Conservation (phyloP, 1,140 invertebrate species). For the Sitobion miscanthi region DNA sequence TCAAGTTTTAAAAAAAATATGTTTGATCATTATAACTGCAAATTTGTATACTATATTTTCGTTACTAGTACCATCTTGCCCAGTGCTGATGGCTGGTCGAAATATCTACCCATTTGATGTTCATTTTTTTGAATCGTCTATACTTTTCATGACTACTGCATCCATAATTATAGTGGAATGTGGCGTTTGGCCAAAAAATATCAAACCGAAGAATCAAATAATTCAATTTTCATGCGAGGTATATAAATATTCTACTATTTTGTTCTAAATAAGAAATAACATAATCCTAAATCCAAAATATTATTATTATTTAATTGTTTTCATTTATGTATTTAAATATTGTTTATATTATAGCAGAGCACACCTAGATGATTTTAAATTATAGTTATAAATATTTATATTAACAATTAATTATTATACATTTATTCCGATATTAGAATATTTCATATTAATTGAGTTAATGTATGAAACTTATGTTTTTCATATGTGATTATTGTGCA, state of each 20-base stretch:
- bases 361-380: not conserved
- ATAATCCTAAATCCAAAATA: not conserved
- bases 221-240: not conserved
- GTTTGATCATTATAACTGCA: not conserved
- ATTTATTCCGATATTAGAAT: no score
- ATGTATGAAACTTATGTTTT: no score
- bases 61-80: not conserved
- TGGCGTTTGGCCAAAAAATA: not conserved
- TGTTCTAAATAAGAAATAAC: no score
- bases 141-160: constrained; percentile 37
- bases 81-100: not conserved
- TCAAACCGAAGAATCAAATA: not conserved
- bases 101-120: constrained; percentile 27
- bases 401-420: not conserved
- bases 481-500: not conserved
- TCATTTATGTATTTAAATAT: not conserved
- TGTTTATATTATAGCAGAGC: not conserved
- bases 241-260: not conserved
- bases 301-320: not conserved
- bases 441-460: not conserved
- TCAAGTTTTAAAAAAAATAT: not conserved
- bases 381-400: not conserved
- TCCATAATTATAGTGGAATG: not conserved
- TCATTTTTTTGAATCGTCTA: not conserved
- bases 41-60: constrained; percentile 2